These are phyloP conservation scores for Luscinia megarhynchos DNA, from an alignment of 2,797 vertebrate genomes.

Conservation along the genomic window DNA sequence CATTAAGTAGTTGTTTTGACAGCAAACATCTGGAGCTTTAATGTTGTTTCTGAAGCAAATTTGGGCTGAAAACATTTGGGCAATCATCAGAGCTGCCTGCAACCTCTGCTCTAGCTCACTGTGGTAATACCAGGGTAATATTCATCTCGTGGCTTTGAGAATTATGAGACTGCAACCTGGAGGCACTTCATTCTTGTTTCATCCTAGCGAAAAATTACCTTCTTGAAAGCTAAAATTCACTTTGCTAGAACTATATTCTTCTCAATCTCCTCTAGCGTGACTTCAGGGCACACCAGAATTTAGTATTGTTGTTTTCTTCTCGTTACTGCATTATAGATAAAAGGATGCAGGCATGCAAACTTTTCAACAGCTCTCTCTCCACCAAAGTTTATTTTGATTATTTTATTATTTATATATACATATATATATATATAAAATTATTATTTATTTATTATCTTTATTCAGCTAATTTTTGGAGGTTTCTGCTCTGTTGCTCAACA, in stretches of 20 bases:
- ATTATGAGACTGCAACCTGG: neutral
- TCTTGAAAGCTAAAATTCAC: neutral
- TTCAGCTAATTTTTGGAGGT: neutral
- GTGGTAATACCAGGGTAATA: neutral
- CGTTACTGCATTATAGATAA: neutral
- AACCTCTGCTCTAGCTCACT: neutral
- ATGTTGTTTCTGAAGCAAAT: neutral
- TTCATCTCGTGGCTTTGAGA: neutral
- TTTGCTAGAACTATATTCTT: neutral
- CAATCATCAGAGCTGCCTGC: neutral
- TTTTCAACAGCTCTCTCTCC: neutral
- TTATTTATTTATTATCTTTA: neutral
- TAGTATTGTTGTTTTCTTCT: neutral
- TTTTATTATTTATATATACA: no score
- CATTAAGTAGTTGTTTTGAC: neutral
- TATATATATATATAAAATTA: no score
- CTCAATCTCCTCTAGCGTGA: accelerated
- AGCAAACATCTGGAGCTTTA: neutral
- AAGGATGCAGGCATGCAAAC: neutral
- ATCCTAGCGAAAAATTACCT: neutral
- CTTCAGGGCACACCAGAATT: neutral
- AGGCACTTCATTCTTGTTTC: neutral
- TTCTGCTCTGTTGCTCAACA: neutral
- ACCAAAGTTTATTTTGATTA: neutral
- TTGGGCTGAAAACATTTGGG: neutral